Evolutionary conservation across 2,888 invertebrate genomes (phyloP), one percentile per base, ranked within the genome.

Genomic region (Dexiosoma caninum): DNA sequence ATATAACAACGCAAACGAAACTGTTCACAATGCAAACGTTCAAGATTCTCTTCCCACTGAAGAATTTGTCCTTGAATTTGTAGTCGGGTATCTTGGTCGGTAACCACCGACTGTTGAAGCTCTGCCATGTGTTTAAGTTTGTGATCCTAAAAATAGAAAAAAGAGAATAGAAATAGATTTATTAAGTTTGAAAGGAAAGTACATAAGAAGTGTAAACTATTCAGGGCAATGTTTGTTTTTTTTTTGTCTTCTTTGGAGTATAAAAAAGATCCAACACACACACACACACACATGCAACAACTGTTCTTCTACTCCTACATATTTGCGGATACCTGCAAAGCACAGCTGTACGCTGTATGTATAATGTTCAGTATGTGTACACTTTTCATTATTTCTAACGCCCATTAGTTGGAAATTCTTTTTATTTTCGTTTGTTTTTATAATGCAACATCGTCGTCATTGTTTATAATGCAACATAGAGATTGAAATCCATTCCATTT

Each of bases 51-150:
- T 87, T 98, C 98, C 97, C 98, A 98, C 89, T 97, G 96, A 80
- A 96, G 92, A 89, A 98, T 97, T 92, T 98, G 98, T 86, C 95
- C 95, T 86, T 95, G 95, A 84, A 98, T 95, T 91, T 98, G 97
- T 87, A 96, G 96, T 77, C 97, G 94, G 81, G 96, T 96, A 86
- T 97, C 97, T 59, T 95, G 94, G 90, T 98, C 98, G 60, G 96
- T 95, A 32, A 98, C 97, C 70, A 98, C 98, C n/a, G 97, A 96
- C 91, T 98, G 95, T 91, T 98, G 98, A 86, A 98, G 92, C 90
- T 98, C 98, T n/a, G 98, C 98, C 98, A 98, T 98, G 89, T 98
- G 98, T 90, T 97, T 97, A 91, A 98, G 92, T 91, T 98, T 98
- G 89, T 97, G 96, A 91, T 98, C 98, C 98, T 98, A 35, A 32